A percentile compares a stretch with the other conserved stretches of the same genome.
Conservation (phyloP, 2,888 invertebrate species). For the Loripinus fragilis region DNA sequence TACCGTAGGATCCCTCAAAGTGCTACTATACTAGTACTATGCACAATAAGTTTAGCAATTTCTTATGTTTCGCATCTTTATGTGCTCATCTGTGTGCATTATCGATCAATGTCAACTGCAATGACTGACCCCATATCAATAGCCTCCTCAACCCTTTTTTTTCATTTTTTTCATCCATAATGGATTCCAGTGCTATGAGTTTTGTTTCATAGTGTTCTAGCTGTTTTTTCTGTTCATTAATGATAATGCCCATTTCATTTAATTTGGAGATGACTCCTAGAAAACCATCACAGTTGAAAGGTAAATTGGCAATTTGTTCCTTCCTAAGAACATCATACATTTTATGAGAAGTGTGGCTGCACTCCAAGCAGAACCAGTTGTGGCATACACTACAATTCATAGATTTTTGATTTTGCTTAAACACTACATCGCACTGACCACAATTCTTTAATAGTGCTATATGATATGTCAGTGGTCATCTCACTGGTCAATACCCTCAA, state of each 20-base stretch:
- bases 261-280: conserved; percentile 12
- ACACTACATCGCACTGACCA: conserved; percentile 1
- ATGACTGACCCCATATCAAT: not conserved
- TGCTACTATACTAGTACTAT: too few species aligned
- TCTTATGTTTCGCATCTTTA: too few species aligned
- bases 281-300: conserved; percentile 32
- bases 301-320: conserved; percentile 17
- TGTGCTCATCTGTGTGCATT: too few species aligned
- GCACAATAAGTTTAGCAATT: too few species aligned
- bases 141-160: conserved; percentile 8
- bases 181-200: not conserved
- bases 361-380: not conserved
- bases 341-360: not conserved
- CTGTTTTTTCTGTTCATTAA: not conserved
- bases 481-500: too few species aligned
- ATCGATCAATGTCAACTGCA: too few species aligned
- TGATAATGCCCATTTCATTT: not conserved
- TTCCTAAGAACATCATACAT: conserved; percentile 19
- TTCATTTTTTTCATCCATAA: not conserved
- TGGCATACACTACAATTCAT: conserved; percentile 4
- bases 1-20: too few species aligned
- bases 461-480: too few species aligned
- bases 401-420: conserved; percentile 11
- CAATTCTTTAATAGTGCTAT: too few species aligned
- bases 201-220: conserved; percentile 9